These are phyloP conservation scores for Chaetura pelagica DNA, from an alignment of 2,113 vertebrate species.

Conservation along the genomic window DNA sequence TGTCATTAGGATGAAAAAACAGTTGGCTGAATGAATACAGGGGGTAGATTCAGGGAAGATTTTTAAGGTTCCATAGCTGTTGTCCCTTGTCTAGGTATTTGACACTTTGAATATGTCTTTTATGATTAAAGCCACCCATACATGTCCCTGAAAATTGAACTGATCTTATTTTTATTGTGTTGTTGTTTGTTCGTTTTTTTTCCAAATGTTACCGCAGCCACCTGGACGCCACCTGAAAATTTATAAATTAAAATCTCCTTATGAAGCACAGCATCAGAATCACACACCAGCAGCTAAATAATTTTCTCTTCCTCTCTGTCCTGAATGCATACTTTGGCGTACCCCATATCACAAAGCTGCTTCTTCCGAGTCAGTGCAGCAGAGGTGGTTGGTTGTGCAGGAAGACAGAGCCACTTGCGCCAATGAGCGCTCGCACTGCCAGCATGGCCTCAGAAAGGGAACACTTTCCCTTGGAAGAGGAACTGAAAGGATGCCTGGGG, in stretches of 20 bases:
- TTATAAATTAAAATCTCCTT: constrained; percentile 60
- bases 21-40: not conserved
- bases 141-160: constrained; percentile 28
- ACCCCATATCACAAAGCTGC: constrained; percentile 27
- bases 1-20: constrained; percentile 8
- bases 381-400: constrained; percentile 53
- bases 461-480: constrained; percentile 53
- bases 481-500: constrained; percentile 61
- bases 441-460: constrained; percentile 25
- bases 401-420: constrained; percentile 22
- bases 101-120: constrained; percentile 15
- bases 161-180: constrained; percentile 4
- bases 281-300: constrained; percentile 19
- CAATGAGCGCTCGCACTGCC: not conserved
- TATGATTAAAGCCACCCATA: not conserved
- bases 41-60: not conserved
- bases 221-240: constrained; percentile 52
- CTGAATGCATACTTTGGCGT: constrained; percentile 14
- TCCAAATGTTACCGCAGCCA: constrained; percentile 52
- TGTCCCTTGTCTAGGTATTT: not conserved
- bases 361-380: constrained; percentile 10
- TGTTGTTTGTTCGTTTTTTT: constrained; percentile 24
- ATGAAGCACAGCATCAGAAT: not conserved
- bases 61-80: not conserved
- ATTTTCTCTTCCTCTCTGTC: constrained; percentile 15